Conservation (phyloP, 2,113 vertebrate species). For the Cyanoderma ruficeps region DNA sequence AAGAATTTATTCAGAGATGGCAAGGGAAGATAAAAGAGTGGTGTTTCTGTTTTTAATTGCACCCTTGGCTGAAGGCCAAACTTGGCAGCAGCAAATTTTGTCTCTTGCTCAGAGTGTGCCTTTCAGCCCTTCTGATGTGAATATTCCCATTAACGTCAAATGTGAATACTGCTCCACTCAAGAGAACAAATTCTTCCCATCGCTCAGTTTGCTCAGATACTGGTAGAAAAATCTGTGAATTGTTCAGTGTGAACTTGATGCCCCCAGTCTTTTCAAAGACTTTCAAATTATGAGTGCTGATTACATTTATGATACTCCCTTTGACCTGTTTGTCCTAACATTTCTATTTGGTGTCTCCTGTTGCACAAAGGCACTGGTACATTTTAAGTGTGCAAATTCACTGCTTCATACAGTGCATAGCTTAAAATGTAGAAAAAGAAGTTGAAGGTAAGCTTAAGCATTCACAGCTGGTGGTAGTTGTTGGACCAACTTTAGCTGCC, state of each 20-base stretch:
- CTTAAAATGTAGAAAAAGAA: not conserved
- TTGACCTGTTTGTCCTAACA: not conserved
- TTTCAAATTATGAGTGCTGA: not conserved
- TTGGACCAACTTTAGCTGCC: not conserved
- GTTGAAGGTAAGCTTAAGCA: not conserved
- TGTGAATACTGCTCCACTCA: not conserved
- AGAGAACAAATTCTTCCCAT: not conserved
- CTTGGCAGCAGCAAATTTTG: not conserved
- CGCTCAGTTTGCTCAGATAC: not conserved
- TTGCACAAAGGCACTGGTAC: not conserved
- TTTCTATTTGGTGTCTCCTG: not conserved
- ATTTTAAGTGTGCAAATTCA: not conserved
- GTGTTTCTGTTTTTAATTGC: not conserved
- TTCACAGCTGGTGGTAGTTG: not conserved
- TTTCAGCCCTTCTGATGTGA: not conserved
- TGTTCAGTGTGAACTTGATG: not conserved
- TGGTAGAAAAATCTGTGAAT: not conserved
- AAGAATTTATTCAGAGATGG: not conserved
- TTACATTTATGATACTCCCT: not conserved
- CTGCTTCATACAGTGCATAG: not conserved
- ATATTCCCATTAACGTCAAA: not conserved
- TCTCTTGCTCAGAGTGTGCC: not conserved
- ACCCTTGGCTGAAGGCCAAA: not conserved
- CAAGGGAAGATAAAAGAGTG: not conserved
- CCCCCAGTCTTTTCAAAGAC: not conserved